A percentile compares a stretch with the other conserved stretches of the same genome.
Conservation (phyloP, 2,113 vertebrate species). For the Emydocephalus ijimae region DNA sequence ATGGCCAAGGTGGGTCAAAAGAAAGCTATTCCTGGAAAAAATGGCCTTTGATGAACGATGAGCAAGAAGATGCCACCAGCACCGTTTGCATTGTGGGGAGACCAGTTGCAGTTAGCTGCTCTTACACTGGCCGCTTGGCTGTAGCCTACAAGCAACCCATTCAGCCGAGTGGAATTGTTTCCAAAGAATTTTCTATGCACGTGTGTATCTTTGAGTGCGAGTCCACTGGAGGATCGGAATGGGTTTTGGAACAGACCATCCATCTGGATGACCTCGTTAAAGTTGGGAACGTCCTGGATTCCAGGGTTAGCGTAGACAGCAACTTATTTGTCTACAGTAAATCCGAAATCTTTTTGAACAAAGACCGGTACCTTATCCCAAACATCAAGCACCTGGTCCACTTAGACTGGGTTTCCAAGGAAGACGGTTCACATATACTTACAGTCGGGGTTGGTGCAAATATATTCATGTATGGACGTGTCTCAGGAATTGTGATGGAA, state of each 20-base stretch:
- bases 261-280: conserved; percentile 90
- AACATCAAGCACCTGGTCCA: conserved; percentile 97
- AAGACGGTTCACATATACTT: conserved; percentile 96
- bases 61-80: conserved; percentile 87
- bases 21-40: conserved; percentile 85
- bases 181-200: conserved; percentile 95
- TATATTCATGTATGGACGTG: conserved; percentile 96
- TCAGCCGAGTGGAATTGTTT: conserved; percentile 73
- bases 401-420: conserved; percentile 98
- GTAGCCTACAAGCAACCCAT: conserved; percentile 90
- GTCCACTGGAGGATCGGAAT: conserved; percentile 96
- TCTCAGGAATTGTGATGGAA: conserved; percentile 92
- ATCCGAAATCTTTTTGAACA: conserved; percentile 85
- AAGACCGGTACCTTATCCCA: conserved; percentile 80
- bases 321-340: conserved; percentile 98
- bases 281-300: conserved; percentile 85
- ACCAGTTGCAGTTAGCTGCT: conserved; percentile 95
- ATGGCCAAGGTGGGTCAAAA: conserved; percentile 55
- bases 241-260: conserved; percentile 96
- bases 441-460: conserved; percentile 95
- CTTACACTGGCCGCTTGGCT: conserved; percentile 92
- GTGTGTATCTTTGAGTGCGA: conserved; percentile 98
- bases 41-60: conserved; percentile 95
- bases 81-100: conserved; percentile 85
- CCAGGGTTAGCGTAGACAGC: conserved; percentile 92